phyloP scores from a whole-genome alignment of 2,797 vertebrate genomes.

The Esox lucius region DNA sequence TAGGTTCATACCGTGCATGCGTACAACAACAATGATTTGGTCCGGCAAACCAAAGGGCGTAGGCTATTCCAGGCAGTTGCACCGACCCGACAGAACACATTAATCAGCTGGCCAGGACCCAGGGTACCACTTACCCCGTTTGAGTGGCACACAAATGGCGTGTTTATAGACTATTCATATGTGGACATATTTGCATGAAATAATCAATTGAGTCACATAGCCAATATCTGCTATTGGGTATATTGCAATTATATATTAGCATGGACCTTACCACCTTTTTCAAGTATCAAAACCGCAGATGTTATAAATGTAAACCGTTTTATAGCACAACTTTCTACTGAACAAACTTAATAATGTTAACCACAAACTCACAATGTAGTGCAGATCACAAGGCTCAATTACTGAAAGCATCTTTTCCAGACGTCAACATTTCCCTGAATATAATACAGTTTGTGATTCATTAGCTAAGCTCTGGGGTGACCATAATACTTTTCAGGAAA shows the following conservation, averaged over 20 bases:
- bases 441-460: slow-evolving; percentile 10
- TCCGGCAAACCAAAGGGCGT: background rate
- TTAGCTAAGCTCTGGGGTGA: background rate
- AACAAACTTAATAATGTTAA: background rate
- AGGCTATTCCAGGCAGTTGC: background rate
- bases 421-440: background rate
- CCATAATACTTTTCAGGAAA: background rate
- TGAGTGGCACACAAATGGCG: slow-evolving; percentile 39
- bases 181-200: slow-evolving; percentile 68
- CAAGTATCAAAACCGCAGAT: background rate
- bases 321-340: background rate
- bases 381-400: slow-evolving; percentile 1
- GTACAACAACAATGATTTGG: background rate
- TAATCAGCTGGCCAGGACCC: slow-evolving; percentile 48
- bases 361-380: background rate
- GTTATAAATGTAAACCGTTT: slow-evolving; percentile 2
- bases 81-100: background rate
- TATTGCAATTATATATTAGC: background rate
- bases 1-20: background rate
- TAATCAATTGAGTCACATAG: slow-evolving; percentile 14
- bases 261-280: background rate
- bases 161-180: slow-evolving; percentile 65
- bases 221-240: slow-evolving; percentile 26
- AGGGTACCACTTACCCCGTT: slow-evolving; percentile 43
- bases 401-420: background rate